phyloP scores from a whole-genome alignment of 2,888 invertebrate species.

The Lasius platythorax region DNA sequence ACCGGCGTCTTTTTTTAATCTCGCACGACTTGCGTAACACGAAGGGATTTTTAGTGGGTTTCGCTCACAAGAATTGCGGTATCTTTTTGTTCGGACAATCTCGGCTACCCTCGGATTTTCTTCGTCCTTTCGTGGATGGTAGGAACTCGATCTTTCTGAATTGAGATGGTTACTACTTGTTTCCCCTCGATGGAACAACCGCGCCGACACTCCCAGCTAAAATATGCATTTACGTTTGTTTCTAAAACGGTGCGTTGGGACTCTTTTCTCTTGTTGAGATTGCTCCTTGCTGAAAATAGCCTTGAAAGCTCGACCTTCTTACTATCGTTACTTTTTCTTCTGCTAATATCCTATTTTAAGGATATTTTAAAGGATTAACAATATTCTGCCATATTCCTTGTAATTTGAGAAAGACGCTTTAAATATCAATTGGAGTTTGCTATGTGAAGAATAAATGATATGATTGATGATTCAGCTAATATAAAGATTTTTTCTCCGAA shows the following conservation, averaged over 20 bases:
- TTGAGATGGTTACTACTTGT: constrained; percentile 37
- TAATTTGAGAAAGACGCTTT: neutral
- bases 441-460: neutral
- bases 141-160: constrained; percentile 1
- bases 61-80: neutral
- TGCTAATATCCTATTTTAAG: neutral
- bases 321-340: neutral
- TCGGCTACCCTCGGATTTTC: constrained; percentile 1
- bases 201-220: constrained; percentile 13
- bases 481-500: neutral
- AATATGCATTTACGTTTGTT: constrained; percentile 31
- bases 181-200: constrained; percentile 5
- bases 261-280: neutral
- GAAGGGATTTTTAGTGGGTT: neutral
- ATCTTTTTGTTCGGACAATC: neutral
- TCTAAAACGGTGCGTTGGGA: neutral
- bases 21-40: neutral
- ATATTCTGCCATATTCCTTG: neutral
- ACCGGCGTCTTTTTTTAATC: neutral
- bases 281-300: neutral
- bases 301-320: constrained; percentile 4
- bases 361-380: neutral
- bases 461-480: neutral
- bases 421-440: neutral
- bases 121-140: constrained; percentile 1